Evolutionary conservation across 1,140 invertebrate species (phyloP), one percentile per base, ranked within the genome.

Genomic region (Nixonia krombeini): DNA sequence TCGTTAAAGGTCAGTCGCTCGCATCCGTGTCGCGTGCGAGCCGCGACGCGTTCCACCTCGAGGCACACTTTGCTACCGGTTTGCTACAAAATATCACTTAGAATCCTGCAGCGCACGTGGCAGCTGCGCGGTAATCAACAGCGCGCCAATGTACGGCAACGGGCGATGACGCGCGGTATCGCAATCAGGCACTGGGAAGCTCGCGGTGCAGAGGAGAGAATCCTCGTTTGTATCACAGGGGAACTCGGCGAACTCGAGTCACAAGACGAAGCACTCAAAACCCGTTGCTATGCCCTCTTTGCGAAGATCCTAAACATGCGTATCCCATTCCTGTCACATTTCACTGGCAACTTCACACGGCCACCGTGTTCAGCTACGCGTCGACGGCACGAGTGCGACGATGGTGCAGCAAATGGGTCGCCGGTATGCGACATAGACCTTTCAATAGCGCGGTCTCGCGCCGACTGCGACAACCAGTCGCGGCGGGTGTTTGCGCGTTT

Each of bases 391-490:
- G n/a, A n/a, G n/a, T n/a, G n/a, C n/a, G n/a, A n/a, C n/a, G n/a
- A n/a, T n/a, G n/a, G n/a, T n/a, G n/a, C n/a, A n/a, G n/a, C n/a
- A n/a, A n/a, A n/a, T n/a, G n/a, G n/a, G n/a, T 2, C 29, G 8
- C 8, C 29, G 29, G 8, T 68, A 56, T 42, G 59, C 65, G 25
- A 70, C 46, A 67, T 63, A 68, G 75, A 74, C 72, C 72, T 82
- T 73, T 55, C 78, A 74, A 75, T 79, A 82, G 81, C 82, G 82
- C 83, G 75, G 78, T 81, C 79, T 79, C 82, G 82, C 83, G 83
- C 83, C 75, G 80, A 85, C 83, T 85, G 83, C 72, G 72, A 76
- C 69, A 58, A 66, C 53, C 46, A 64, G 61, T 53, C 71, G 72
- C 56, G 41, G 61, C 74, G 72, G 62, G 74, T 72, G 71, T 79